A percentile compares a stretch with the other conserved stretches of the same genome.
phyloP scores from a whole-genome alignment of 2,797 vertebrate genomes.

The Oreochromis grahami region DNA sequence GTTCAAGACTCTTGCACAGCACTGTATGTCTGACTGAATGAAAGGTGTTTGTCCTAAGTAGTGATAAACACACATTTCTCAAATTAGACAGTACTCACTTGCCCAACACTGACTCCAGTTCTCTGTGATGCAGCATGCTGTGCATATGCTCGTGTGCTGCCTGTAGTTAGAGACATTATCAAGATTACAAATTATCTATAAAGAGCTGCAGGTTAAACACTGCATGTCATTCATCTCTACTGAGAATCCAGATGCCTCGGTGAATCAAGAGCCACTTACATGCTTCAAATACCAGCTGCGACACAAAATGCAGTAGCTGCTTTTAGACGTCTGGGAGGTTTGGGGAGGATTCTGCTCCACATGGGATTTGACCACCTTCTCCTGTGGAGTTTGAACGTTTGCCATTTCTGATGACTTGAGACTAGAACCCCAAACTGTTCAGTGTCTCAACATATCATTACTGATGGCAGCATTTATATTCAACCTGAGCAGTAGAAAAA shows the following conservation, averaged over 20 bases:
- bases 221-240: too few species aligned
- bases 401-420: conserved; percentile 27
- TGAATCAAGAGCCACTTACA: conserved; percentile 20
- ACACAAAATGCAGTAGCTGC: conserved; percentile 43
- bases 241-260: background rate
- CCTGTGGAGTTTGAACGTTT: background rate
- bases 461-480: background rate
- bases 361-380: background rate
- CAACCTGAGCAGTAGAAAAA: background rate
- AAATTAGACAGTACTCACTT: conserved; percentile 43
- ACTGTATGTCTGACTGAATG: background rate
- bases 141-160: conserved; percentile 47
- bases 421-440: background rate
- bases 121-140: conserved; percentile 50
- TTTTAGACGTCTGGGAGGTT: accelerated
- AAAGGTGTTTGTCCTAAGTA: background rate
- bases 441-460: background rate
- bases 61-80: background rate
- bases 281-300: background rate
- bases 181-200: background rate
- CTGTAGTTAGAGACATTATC: conserved; percentile 28
- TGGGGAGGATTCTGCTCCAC: background rate
- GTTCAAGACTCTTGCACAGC: background rate
- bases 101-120: conserved; percentile 49
- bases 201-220: background rate